phyloP scores from a whole-genome alignment of 2,113 vertebrate genomes.

The Barnardius zonarius region DNA sequence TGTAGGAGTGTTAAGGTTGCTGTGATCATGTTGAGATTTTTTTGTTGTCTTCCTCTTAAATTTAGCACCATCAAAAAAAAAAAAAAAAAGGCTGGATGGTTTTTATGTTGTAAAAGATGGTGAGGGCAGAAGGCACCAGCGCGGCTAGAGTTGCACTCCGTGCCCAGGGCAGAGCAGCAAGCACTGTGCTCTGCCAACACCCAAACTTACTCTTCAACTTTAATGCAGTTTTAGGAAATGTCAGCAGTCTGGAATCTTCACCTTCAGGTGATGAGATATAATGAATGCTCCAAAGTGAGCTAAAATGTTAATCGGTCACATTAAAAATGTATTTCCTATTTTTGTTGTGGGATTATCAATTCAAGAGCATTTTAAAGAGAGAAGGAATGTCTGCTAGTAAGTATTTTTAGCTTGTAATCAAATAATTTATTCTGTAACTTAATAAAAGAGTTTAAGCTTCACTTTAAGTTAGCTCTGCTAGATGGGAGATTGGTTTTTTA shows the following conservation, averaged over 20 bases:
- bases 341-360: neutral
- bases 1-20: neutral
- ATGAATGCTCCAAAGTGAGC: neutral
- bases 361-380: neutral
- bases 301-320: neutral
- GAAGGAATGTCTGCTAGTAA: neutral
- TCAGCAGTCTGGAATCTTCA: neutral
- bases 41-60: neutral
- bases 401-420: slow-evolving; percentile 11
- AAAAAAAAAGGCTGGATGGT: neutral
- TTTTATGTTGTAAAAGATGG: neutral
- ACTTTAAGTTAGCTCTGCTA: neutral
- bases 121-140: neutral
- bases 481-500: neutral
- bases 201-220: neutral
- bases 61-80: neutral
- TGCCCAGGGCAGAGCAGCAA: neutral
- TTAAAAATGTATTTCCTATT: slow-evolving; percentile 23
- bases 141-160: neutral
- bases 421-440: slow-evolving; percentile 10
- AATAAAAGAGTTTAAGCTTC: neutral
- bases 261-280: neutral
- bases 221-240: neutral
- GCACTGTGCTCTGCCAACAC: neutral
- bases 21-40: neutral